Percentiles rank a stretch among this genome's conserved stretches.
Evolutionary conservation across 2,113 vertebrate species (phyloP).

Genomic region (Murina feae): DNA sequence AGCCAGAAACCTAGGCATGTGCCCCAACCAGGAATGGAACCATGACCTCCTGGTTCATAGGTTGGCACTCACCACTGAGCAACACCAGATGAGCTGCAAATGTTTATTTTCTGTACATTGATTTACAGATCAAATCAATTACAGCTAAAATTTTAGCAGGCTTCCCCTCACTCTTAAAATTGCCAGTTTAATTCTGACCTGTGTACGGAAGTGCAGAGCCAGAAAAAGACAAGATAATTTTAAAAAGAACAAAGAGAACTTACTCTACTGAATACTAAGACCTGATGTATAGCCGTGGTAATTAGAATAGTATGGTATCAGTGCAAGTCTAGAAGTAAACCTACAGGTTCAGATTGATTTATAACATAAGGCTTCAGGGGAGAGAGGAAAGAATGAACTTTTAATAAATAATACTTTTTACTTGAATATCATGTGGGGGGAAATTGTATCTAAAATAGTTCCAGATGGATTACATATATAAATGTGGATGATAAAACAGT

Average conservation of each 20-base stretch:
- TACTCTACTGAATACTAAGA: not conserved
- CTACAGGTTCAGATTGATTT: not conserved
- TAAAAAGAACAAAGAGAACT: not conserved
- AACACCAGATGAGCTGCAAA: not conserved
- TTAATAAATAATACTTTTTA: not conserved
- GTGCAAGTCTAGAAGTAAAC: not conserved
- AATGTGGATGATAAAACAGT: not conserved
- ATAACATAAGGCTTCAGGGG: not conserved
- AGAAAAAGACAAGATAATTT: not conserved
- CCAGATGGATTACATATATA: not conserved
- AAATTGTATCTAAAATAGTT: not conserved
- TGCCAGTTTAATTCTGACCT: not conserved
- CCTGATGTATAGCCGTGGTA: not conserved
- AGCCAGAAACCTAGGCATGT: no score
- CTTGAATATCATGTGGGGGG: not conserved
- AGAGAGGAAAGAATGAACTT: not conserved
- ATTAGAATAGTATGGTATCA: not conserved
- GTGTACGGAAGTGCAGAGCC: not conserved
- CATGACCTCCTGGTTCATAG: no score
- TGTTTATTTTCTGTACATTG: not conserved
- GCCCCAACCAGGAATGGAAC: no score
- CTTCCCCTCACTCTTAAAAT: not conserved
- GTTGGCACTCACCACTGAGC: no score
- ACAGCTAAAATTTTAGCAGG: not conserved
- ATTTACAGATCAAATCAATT: not conserved